Evolutionary conservation across 1,140 invertebrate genomes (phyloP), one percentile per base, ranked within the genome.

Genomic region (Bombyx mandarina): DNA sequence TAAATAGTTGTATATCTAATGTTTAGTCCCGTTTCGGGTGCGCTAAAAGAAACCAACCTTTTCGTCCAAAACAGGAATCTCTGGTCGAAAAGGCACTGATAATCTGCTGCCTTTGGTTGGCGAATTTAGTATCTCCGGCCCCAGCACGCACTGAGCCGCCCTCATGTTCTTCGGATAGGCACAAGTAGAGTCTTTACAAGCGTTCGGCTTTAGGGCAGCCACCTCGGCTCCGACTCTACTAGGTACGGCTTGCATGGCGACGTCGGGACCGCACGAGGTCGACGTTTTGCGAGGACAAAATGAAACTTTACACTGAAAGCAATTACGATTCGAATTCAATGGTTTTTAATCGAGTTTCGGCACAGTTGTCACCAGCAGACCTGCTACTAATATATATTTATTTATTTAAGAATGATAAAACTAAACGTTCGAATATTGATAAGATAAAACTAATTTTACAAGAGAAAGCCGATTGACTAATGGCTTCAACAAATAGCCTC

Each of bases 131-230:
- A 62, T 49, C 26, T 83, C 80, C 0, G 69, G 68, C 2, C 74
- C 76, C n/a, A 86, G 65, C 1, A 75, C 60, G 53, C 82, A 86
- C 52, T 82, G 80, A 0, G 80, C 80, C 0, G 77, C 78, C 60
- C 80, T 73, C 77, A 83, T 77, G 43, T 79, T 82, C 53, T 73
- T 77, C 1, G 56, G 49, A 54, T 77, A 76, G 1, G 65, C 58
- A 43, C 78, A 80, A 0, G 69, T 62, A 6, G 62, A 54, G 57
- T 71, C 76, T 42, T 69, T 51, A 22, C 80, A 79, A 44, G 78
- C 67, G 8, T 66, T 66, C 50, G 71, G 73, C 55, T 61, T 66
- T 67, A 66, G 71, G n/a, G 62, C 54, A 6, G 67, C 58, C 0
- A 76, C 62, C 10, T 75, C 73, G 45, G 62, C 55, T 1, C 63